Percentiles rank a stretch among this genome's conserved stretches.
These are phyloP conservation scores for Cyprinella venusta DNA, from an alignment of 2,797 vertebrate species.

Conservation along the genomic window DNA sequence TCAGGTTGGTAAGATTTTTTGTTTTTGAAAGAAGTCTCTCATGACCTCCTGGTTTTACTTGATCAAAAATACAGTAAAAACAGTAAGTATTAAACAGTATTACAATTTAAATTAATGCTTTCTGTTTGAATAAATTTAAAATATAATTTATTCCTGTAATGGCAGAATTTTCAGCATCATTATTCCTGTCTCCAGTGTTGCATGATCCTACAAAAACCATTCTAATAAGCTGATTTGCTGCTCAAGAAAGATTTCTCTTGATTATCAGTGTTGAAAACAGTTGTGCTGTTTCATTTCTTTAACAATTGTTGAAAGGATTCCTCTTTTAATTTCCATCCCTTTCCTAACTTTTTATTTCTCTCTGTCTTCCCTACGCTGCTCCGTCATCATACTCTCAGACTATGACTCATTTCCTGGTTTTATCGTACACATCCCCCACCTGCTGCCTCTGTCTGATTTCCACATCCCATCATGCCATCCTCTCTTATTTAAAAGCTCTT, in stretches of 20 bases:
- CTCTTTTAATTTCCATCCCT: background rate
- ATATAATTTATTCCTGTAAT: too few relatives aligned
- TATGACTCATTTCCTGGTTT: constrained; percentile 19
- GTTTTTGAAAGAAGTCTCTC: background rate
- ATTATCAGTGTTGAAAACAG: too few relatives aligned
- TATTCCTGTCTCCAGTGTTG: background rate
- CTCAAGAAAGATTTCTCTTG: background rate
- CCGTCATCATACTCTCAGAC: background rate
- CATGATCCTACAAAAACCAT: background rate
- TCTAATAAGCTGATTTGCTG: background rate
- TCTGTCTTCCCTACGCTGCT: background rate
- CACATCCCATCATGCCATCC: constrained; percentile 34
- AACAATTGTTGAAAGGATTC: background rate
- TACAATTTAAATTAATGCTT: too few relatives aligned
- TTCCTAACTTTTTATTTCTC: background rate
- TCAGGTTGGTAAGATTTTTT: background rate
- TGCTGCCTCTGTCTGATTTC: constrained; percentile 20
- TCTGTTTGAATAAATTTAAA: too few relatives aligned
- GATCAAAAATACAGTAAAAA: background rate
- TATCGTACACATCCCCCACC: background rate
- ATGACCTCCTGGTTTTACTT: background rate
- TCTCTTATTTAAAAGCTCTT: constrained; percentile 59
- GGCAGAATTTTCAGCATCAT: too few relatives aligned
- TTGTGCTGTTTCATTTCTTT: background rate
- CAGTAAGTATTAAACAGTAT: background rate